phyloP scores from a whole-genome alignment of 1,140 invertebrate genomes.

The Hermetia illucens region DNA sequence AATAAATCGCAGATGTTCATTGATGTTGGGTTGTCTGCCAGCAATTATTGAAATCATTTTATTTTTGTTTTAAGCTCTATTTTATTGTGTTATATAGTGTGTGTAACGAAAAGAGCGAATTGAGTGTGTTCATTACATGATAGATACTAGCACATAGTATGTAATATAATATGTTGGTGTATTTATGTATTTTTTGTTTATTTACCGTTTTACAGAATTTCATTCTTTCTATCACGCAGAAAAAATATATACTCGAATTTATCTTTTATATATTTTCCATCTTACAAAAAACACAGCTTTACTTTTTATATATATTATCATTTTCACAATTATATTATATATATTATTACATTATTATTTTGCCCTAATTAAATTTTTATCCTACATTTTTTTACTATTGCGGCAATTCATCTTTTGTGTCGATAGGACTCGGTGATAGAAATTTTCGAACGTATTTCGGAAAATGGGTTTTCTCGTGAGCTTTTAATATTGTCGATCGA shows the following conservation, averaged over 20 bases:
- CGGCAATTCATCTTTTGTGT: slow-evolving; percentile 63
- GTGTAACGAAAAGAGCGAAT: too few relatives aligned
- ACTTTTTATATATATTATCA: too few relatives aligned
- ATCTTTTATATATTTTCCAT: slow-evolving; percentile 4
- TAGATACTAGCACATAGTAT: too few relatives aligned
- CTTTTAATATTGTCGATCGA: slow-evolving; percentile 74
- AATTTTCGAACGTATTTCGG: slow-evolving; percentile 78
- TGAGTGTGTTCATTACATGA: too few relatives aligned
- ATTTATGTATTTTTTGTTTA: slow-evolving; percentile 2
- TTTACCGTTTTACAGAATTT: not conserved
- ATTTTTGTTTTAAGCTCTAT: too few relatives aligned
- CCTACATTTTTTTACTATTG: slow-evolving; percentile 38
- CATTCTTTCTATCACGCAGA: slow-evolving; percentile 3
- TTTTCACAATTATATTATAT: slow-evolving; percentile 9
- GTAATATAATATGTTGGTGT: not conserved
- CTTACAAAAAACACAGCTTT: too few relatives aligned
- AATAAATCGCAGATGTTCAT: too few relatives aligned
- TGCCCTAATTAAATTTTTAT: slow-evolving; percentile 8
- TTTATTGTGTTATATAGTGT: too few relatives aligned
- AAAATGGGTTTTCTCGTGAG: slow-evolving; percentile 83
- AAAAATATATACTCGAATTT: slow-evolving; percentile 3
- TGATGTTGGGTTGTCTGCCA: too few relatives aligned
- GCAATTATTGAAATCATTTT: too few relatives aligned
- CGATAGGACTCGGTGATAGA: slow-evolving; percentile 67
- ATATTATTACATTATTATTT: slow-evolving; percentile 15